Base-by-base conservation (phyloP, 2,797 vertebrate species). In the Octomys mimax region DNA sequence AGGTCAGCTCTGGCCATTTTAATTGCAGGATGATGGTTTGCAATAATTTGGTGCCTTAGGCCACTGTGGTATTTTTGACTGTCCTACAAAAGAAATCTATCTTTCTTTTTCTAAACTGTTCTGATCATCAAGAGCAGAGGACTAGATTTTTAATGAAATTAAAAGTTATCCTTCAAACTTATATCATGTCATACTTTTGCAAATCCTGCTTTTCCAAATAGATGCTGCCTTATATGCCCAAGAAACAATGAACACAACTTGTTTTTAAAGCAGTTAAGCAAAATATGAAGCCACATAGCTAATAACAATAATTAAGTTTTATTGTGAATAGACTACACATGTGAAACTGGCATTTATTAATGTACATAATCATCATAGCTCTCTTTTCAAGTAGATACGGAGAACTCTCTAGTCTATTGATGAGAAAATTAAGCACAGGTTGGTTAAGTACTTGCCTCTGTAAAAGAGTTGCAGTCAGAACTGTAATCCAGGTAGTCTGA, bases 1-100 rank as follows among this genome's bases (percentile, higher is more conserved):
- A 98, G 98, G 97, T 98, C 98, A 98, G 79, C 95, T 98, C 97
- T 98, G 97, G 97, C 96, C 96, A 95, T 91, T 98, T 98, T 98
- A 98, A 98, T 98, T 98, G 98, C 95, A 97, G 92, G 93, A 83
- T 86, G 94, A 96, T 83, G 90, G 95, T 77, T 94, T 97, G 89
- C 24, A 57, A 98, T 97, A 94, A 98, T 96, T 98, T 97, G 86
- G 52, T 87, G 94, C 89, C 80, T 96, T 96, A 91, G 84, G 96
- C 64, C 61, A 87, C 49, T 39, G 64, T 64, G 39, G 6, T 90
- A 80, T 92, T 89, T 62, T 95, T 57, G 54, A 85, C 18, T 2
- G 87, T 91, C 95, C 61, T 96, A 96, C 64, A 89, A 95, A 92
- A 95, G 49, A 95, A 94, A 97, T 84, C 62, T 24, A 46, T 96